These are phyloP conservation scores for Coecobrya sp. DNA, from an alignment of 2,888 invertebrate genomes.

Conservation along the genomic window DNA sequence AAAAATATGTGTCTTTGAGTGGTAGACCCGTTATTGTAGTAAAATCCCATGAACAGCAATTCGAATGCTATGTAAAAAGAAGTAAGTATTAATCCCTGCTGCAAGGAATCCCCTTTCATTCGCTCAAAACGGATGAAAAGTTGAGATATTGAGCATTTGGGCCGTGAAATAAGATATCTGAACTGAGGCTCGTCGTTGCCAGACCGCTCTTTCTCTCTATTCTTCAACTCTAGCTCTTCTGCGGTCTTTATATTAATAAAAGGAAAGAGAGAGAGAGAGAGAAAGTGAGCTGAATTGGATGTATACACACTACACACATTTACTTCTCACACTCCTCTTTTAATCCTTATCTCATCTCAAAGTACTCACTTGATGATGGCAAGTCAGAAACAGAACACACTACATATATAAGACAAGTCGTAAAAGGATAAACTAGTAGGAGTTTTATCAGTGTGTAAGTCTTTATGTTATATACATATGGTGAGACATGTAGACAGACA, in stretches of 20 bases:
- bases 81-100: constrained; percentile 74
- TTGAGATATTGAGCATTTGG: constrained; percentile 77
- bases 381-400: constrained; percentile 62
- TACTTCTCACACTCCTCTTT: constrained; percentile 70
- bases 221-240: neutral
- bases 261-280: constrained; percentile 5
- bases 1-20: too few relatives aligned
- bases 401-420: neutral
- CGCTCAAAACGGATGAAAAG: constrained; percentile 77
- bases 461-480: neutral
- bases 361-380: constrained; percentile 72
- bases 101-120: constrained; percentile 70
- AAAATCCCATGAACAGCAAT: constrained; percentile 14
- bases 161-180: constrained; percentile 77
- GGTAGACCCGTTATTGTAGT: neutral
- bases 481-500: neutral
- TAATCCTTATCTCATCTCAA: constrained; percentile 74
- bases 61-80: constrained; percentile 56
- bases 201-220: constrained; percentile 27
- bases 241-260: constrained; percentile 10
- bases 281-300: constrained; percentile 42
- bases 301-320: neutral
- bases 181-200: constrained; percentile 52
- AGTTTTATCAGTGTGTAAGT: constrained; percentile 30
- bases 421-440: constrained; percentile 19